These are phyloP conservation scores for Scomberomorus guttatus DNA, from an alignment of 2,797 vertebrate species.

Conservation along the genomic window DNA sequence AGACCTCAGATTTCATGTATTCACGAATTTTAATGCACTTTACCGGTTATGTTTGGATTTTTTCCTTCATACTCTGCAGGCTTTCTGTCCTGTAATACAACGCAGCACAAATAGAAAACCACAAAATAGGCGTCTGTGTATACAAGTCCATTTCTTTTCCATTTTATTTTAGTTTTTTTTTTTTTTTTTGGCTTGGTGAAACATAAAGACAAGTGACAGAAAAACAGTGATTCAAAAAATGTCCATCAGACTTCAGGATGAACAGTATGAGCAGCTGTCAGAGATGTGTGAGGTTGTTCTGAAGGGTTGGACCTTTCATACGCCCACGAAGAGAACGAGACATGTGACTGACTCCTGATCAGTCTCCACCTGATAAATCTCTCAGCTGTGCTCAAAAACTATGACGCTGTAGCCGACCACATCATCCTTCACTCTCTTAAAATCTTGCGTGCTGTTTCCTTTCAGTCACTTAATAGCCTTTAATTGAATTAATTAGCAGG, in stretches of 20 bases:
- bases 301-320: neutral
- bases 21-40: neutral
- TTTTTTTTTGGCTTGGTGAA: neutral
- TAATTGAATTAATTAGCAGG: neutral
- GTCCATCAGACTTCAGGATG: neutral
- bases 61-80: neutral
- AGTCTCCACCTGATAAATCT: neutral
- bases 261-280: neutral
- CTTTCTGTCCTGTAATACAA: neutral
- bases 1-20: neutral
- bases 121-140: neutral
- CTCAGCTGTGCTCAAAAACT: neutral
- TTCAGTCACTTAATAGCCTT: neutral
- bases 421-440: neutral
- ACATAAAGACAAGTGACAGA: neutral
- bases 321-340: neutral
- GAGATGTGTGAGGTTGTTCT: neutral
- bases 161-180: neutral
- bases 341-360: neutral
- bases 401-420: neutral
- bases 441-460: neutral
- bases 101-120: neutral
- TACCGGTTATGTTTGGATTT: neutral
- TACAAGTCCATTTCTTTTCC: neutral
- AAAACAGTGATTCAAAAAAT: too few species aligned